Evolutionary conservation across 2,888 invertebrate genomes (phyloP).

Genomic region (Lagria hirta): DNA sequence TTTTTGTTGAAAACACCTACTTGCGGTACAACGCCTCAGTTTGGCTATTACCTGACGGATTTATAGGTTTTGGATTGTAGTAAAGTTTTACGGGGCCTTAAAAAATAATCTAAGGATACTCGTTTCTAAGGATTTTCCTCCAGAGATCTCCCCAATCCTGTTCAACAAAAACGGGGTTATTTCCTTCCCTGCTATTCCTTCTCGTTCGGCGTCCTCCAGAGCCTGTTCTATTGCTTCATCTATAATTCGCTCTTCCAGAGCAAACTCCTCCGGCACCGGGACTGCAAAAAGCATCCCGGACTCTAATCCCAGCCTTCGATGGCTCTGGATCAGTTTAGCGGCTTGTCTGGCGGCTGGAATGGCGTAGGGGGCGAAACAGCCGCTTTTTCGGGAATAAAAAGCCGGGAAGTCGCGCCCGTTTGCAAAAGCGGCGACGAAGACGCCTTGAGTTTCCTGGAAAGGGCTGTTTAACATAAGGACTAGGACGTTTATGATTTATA

Average conservation of each 20-base stretch:
- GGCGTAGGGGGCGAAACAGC: conserved; percentile 70
- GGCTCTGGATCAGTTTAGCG: conserved; percentile 67
- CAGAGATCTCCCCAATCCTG: conserved; percentile 75
- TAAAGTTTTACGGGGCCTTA: no score
- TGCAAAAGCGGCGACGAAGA: conserved; percentile 81
- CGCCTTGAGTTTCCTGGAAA: conserved; percentile 88
- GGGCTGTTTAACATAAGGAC: no score
- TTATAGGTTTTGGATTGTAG: no score
- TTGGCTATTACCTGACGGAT: no score
- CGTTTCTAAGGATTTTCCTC: conserved; percentile 77
- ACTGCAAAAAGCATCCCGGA: conserved; percentile 87
- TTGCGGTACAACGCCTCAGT: no score
- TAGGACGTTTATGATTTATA: conserved; percentile 52
- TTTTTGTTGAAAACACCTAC: no score
- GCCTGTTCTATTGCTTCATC: conserved; percentile 73
- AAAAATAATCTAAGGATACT: conserved; percentile 70
- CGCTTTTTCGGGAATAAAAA: conserved; percentile 84
- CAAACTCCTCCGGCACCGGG: conserved; percentile 77
- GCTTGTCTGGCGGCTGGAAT: conserved; percentile 66
- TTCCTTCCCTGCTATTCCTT: conserved; percentile 76
- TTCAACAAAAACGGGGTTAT: conserved; percentile 90
- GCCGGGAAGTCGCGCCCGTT: conserved; percentile 81
- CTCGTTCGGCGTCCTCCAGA: conserved; percentile 61
- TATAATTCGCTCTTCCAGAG: conserved; percentile 63
- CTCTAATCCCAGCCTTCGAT: conserved; percentile 57